Percentiles rank a stretch among this genome's conserved stretches.
Conservation (phyloP, 2,113 vertebrate genomes). For the Microtus oregoni region DNA sequence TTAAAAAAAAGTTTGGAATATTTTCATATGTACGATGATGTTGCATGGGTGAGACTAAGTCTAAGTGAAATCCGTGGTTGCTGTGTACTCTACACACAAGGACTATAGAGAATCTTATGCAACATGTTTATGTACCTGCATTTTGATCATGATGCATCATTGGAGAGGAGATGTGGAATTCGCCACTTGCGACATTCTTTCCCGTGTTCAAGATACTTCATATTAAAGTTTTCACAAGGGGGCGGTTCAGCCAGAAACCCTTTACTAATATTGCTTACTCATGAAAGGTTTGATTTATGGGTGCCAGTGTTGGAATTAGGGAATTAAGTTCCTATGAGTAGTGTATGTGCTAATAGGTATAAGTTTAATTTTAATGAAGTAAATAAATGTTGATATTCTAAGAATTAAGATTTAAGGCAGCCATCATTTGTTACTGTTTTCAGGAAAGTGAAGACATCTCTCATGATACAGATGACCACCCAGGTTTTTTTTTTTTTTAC, state of each 20-base stretch:
- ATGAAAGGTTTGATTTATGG: neutral
- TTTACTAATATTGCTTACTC: neutral
- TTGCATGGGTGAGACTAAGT: neutral
- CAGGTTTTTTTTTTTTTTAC: neutral
- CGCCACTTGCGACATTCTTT: neutral
- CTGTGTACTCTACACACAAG: neutral
- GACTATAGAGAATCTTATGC: neutral
- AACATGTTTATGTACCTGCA: neutral
- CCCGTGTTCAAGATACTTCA: neutral
- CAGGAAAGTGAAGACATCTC: neutral
- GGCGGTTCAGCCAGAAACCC: neutral
- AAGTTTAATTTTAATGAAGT: slow-evolving; percentile 45
- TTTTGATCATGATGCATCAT: neutral
- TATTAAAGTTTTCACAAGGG: neutral
- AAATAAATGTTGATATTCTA: slow-evolving; percentile 5
- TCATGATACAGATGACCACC: neutral
- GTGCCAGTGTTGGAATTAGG: neutral
- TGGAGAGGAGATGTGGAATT: neutral
- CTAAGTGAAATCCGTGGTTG: neutral
- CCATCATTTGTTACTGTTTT: neutral
- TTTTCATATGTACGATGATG: neutral
- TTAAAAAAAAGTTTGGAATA: neutral
- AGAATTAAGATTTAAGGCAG: slow-evolving; percentile 19
- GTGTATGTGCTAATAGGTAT: neutral
- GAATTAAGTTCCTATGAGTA: neutral